A percentile compares a stretch with the other conserved stretches of the same genome.
Evolutionary conservation across 2,113 vertebrate species (phyloP).

Genomic region (Oenanthe oenanthe): DNA sequence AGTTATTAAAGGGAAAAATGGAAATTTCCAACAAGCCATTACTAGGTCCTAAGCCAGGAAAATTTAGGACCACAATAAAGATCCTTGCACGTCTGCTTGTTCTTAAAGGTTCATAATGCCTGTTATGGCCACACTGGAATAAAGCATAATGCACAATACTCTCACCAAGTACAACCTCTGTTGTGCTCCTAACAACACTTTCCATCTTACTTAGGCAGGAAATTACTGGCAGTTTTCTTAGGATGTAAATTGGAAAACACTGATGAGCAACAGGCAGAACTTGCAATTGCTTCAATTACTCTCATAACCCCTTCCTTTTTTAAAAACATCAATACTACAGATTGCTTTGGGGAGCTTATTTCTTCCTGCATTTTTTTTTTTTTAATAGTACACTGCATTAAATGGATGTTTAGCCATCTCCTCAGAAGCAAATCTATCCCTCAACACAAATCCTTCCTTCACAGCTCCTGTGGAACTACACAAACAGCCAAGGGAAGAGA

Average conservation of each 20-base stretch:
- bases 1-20: background rate
- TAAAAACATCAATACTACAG: background rate
- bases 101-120: background rate
- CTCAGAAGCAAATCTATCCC: background rate
- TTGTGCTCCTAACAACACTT: background rate
- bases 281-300: constrained; percentile 3
- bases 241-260: constrained; percentile 7
- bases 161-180: background rate
- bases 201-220: constrained; percentile 3
- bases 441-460: background rate
- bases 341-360: background rate
- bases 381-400: background rate
- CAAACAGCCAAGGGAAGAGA: background rate
- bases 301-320: background rate
- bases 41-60: background rate
- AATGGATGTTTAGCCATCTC: constrained; percentile 6
- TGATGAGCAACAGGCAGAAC: constrained; percentile 1
- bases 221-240: background rate
- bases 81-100: background rate
- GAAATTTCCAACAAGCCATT: background rate
- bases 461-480: background rate
- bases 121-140: background rate
- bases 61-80: background rate
- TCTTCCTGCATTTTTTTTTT: background rate
- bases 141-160: background rate